Evolutionary conservation across 2,888 invertebrate genomes (phyloP).

Genomic region (Poecilus cupreus): DNA sequence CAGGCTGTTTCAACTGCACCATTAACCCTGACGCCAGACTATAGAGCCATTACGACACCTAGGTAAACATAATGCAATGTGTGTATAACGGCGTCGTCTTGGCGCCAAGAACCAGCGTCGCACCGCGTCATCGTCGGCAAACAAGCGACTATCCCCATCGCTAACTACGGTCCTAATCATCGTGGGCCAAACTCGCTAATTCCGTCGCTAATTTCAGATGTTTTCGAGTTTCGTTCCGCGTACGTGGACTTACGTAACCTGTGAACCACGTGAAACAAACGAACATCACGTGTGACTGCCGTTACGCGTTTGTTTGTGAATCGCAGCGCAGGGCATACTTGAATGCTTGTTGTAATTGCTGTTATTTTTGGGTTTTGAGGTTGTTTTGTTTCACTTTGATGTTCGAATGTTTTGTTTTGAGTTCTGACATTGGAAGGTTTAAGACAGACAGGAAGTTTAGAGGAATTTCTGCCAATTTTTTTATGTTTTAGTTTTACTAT

Average conservation of each 20-base stretch:
- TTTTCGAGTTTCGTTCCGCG: background rate
- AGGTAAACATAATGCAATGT: constrained; percentile 1
- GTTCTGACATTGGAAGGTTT: background rate
- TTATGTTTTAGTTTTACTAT: background rate
- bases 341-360: background rate
- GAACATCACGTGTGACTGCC: background rate
- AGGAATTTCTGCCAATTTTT: constrained; percentile 21
- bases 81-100: background rate
- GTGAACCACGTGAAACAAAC: background rate
- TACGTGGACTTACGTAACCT: constrained; percentile 8
- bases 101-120: constrained; percentile 29
- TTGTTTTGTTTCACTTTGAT: constrained; percentile 20
- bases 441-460: background rate
- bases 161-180: constrained; percentile 1
- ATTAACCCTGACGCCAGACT: background rate
- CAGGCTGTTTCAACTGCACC: background rate
- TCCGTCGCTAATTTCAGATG: background rate
- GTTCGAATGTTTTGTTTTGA: background rate
- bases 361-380: background rate
- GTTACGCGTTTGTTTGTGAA: background rate
- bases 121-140: constrained; percentile 1
- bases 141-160: background rate
- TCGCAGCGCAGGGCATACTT: background rate
- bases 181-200: background rate
- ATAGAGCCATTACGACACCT: background rate